Conservation (phyloP, 2,113 vertebrate species). For the Grammomys surdaster region DNA sequence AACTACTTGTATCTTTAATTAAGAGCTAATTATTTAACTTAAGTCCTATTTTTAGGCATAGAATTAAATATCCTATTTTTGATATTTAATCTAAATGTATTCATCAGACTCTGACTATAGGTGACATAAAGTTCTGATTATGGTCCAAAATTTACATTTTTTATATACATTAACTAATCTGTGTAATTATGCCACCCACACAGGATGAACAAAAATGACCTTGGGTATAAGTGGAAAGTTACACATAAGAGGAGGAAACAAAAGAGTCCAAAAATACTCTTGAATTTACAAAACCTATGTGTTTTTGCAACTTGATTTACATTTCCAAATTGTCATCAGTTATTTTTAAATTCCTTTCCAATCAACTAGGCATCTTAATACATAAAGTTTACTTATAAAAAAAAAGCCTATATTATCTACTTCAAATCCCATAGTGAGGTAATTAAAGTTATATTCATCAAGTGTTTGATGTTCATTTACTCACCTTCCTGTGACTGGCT, state of each 20-base stretch:
- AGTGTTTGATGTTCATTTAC: not conserved
- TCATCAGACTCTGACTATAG: not conserved
- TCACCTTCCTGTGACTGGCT: not conserved
- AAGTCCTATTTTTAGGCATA: conserved; percentile 66
- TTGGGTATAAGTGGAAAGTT: conserved; percentile 72
- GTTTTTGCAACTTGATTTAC: conserved; percentile 56
- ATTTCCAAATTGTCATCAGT: conserved; percentile 44
- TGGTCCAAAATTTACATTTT: conserved; percentile 66
- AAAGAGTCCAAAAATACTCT: conserved; percentile 41
- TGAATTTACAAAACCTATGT: not conserved
- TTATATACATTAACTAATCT: conserved; percentile 41
- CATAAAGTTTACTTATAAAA: conserved; percentile 50
- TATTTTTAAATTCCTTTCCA: conserved; percentile 71
- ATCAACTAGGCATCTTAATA: conserved; percentile 38
- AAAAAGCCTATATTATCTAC: conserved; percentile 52
- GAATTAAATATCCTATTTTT: conserved; percentile 63
- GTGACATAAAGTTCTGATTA: conserved; percentile 66
- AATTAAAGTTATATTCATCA: conserved; percentile 59
- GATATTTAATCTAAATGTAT: conserved; percentile 63
- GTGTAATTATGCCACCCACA: conserved; percentile 62
- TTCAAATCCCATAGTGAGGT: conserved; percentile 38
- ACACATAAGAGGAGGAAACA: conserved; percentile 69
- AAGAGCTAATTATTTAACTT: conserved; percentile 65
- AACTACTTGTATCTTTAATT: conserved; percentile 53
- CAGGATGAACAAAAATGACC: conserved; percentile 40